Evolutionary conservation across 2,113 vertebrate species (phyloP), one percentile per base, ranked within the genome.

Genomic region (Leptobrachium ailaonicum): DNA sequence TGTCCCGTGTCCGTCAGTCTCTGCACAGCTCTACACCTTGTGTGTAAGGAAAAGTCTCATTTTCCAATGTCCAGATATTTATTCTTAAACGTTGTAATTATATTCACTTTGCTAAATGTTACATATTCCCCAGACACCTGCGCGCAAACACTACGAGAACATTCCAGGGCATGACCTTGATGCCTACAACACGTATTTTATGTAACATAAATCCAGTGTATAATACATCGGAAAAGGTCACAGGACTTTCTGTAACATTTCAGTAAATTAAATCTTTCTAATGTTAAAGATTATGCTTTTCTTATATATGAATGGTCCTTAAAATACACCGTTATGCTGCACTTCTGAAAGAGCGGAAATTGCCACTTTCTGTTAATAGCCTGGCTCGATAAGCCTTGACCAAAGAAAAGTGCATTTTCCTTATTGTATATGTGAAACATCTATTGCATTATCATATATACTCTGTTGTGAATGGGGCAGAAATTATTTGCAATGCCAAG

Each of bases 361-460:
- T 79, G 77, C 58, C 70, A 66, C 77, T 79, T 66, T 73, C 63
- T 60, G 40, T 44, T 80, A 80, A 80, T 80, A 80, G 77, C 62
- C 44, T n/a, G 41, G 47, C 71, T 73, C 58, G 70, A 71, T 12
- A 47, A 66, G 78, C 41, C 6, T 47, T 14, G 63, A 80, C 73
- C 73, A 80, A 62, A 67, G 78, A 80, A 67, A 6, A 73, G 71
- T 40, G 41, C 62, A 73, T 73, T 73, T 73, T 62, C 78, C 66
- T 73, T 73, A 64, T 71, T 72, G 69, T 66, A 14, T 20, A 73
- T 63, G 63, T 62, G 13, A 60, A 32, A 32, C 20, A 32, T 32
- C 20, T 32, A 32, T 32, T 32, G 20, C 20, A 67, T 54, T 42
- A 45, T 42, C 50, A 71, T 73, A 56, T 80, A 32, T 58, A 47